These are phyloP conservation scores for Plebejus anna DNA, from an alignment of 2,888 invertebrate genomes.

Conservation along the genomic window DNA sequence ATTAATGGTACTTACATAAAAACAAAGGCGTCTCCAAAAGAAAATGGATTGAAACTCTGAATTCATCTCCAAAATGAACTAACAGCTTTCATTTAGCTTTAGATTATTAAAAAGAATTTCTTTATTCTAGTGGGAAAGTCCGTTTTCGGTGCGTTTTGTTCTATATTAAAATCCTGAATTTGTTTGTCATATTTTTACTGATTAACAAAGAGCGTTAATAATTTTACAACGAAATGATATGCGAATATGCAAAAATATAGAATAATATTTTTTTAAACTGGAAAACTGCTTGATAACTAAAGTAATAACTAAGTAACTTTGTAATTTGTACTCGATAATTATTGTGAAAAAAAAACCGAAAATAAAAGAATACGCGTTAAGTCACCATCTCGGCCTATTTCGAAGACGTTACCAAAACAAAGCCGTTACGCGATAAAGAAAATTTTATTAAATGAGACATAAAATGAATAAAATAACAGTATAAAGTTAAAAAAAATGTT, in stretches of 20 bases:
- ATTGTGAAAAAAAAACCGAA: no score
- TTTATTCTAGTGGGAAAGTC: slow-evolving; percentile 23
- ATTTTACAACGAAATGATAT: background rate
- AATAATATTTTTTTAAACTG: background rate
- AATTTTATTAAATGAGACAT: slow-evolving; percentile 1
- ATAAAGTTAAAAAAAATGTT: slow-evolving; percentile 2
- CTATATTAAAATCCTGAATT: background rate
- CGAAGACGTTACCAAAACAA: background rate
- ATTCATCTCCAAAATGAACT: slow-evolving; percentile 30
- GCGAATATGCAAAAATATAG: background rate
- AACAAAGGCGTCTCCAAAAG: slow-evolving; percentile 21
- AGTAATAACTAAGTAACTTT: no score
- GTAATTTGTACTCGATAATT: no score
- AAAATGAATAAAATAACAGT: slow-evolving; percentile 4
- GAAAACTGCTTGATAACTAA: background rate
- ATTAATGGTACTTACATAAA: slow-evolving; percentile 5
- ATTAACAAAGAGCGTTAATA: background rate
- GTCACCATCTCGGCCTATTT: background rate
- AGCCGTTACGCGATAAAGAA: background rate
- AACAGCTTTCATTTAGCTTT: slow-evolving; percentile 29
- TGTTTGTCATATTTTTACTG: background rate
- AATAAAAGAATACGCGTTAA: no score
- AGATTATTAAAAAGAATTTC: slow-evolving; percentile 30
- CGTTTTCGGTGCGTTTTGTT: slow-evolving; percentile 7
- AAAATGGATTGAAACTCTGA: slow-evolving; percentile 28